Percentiles rank a stretch among this genome's conserved stretches.
Conservation (phyloP, 1,140 invertebrate species). For the Ceratosolen solmsi region DNA sequence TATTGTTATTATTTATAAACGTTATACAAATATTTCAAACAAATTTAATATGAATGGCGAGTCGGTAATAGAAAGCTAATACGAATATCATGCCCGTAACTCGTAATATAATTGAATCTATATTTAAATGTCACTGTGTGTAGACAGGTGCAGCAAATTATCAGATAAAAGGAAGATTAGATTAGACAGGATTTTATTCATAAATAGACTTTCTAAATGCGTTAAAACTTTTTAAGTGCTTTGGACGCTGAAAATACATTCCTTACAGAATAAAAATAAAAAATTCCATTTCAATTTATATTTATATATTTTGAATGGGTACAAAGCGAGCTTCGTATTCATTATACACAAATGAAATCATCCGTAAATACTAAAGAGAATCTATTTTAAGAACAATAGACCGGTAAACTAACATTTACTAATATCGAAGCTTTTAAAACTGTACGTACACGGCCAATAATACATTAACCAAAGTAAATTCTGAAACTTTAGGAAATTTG, state of each 20-base stretch:
- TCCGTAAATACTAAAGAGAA: not conserved
- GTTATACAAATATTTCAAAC: not conserved
- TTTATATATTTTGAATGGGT: not conserved
- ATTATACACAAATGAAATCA: not conserved
- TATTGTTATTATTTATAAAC: not conserved
- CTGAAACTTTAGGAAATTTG: not conserved
- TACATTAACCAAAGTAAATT: not conserved
- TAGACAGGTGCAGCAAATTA: slow-evolving; percentile 6
- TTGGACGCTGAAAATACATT: slow-evolving; percentile 10
- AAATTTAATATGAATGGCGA: too few relatives aligned
- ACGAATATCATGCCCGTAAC: slow-evolving; percentile 2
- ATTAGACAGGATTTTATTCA: slow-evolving; percentile 27
- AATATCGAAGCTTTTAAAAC: not conserved
- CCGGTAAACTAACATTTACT: not conserved
- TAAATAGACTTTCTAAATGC: slow-evolving; percentile 38
- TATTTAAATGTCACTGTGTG: slow-evolving; percentile 10
- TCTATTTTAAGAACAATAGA: not conserved
- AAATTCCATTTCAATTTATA: not conserved
- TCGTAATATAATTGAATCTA: slow-evolving; percentile 24
- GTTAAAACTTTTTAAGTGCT: not conserved
- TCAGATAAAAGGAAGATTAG: slow-evolving; percentile 10
- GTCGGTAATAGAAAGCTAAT: slow-evolving; percentile 10
- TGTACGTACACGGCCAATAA: not conserved
- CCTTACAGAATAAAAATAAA: not conserved
- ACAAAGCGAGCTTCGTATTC: not conserved